phyloP scores from a whole-genome alignment of 2,797 vertebrate genomes.

The Rhynchonycteris naso region DNA sequence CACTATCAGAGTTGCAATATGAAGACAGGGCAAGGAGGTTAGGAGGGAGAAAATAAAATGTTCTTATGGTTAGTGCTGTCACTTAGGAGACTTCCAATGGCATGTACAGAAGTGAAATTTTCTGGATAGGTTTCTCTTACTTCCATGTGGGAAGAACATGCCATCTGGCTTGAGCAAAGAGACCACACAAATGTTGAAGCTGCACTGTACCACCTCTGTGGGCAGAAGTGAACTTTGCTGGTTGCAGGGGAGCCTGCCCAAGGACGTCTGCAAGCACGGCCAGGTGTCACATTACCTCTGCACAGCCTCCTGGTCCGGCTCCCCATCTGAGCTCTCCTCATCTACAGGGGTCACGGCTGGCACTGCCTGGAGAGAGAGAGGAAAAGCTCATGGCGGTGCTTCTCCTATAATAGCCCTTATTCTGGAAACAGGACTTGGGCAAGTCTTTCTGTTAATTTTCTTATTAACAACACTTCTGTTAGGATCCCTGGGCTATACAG shows the following conservation, averaged over 20 bases:
- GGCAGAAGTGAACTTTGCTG: conserved; percentile 73
- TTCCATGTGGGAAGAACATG: conserved; percentile 77
- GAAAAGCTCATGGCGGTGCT: conserved; percentile 52
- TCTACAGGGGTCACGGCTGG: conserved; percentile 97
- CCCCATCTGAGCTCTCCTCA: conserved; percentile 98
- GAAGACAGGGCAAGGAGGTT: conserved; percentile 65
- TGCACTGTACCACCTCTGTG: conserved; percentile 67
- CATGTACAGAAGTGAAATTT: conserved; percentile 71
- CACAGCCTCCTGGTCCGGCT: conserved; percentile 98
- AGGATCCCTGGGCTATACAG: neutral
- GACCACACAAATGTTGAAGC: conserved; percentile 74
- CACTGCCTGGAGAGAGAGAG: conserved; percentile 89
- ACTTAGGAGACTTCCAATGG: conserved; percentile 75
- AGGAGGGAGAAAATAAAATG: conserved; percentile 61
- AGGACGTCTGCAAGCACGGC: conserved; percentile 78
- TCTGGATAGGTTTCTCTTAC: conserved; percentile 77
- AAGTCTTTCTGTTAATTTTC: neutral
- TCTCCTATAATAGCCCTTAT: accelerated
- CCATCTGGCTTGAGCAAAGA: conserved; percentile 79
- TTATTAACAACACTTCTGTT: neutral
- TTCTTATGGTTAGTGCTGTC: conserved; percentile 78
- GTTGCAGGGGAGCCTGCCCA: conserved; percentile 71
- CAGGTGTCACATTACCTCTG: conserved; percentile 92
- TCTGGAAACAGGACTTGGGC: neutral
- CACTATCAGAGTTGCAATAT: conserved; percentile 67